Evolutionary conservation across 1,140 invertebrate species (phyloP).

Genomic region (Brachionus asplanchnoidis): DNA sequence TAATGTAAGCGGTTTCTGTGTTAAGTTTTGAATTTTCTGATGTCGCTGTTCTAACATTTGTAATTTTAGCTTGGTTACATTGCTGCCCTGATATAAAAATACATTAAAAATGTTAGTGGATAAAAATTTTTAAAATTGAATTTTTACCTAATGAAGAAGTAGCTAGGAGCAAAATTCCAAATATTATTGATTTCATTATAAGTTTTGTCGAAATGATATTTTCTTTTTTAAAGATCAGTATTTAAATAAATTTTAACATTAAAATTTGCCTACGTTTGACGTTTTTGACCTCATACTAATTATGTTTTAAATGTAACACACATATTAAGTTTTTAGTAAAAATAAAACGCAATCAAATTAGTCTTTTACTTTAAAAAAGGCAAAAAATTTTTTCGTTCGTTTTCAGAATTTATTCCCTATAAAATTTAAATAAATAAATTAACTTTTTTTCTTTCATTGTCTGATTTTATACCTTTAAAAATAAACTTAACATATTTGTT

Average conservation of each 20-base stretch:
- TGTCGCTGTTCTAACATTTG: neutral
- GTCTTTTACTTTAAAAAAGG: neutral
- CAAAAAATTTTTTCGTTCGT: neutral
- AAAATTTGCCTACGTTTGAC: constrained; percentile 4
- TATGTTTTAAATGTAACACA: neutral
- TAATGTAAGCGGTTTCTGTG: constrained; percentile 1
- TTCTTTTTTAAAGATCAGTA: neutral
- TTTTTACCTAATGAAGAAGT: constrained; percentile 5
- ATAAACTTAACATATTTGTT: no score
- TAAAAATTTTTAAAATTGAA: neutral
- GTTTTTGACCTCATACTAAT: neutral
- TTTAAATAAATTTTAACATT: neutral
- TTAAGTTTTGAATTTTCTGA: constrained; percentile 12
- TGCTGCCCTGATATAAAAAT: neutral
- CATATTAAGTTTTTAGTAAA: neutral
- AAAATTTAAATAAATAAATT: neutral
- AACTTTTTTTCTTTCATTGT: no score
- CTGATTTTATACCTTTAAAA: no score
- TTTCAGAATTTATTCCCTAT: neutral
- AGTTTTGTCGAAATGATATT: neutral
- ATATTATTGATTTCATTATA: constrained; percentile 1
- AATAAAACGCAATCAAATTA: neutral
- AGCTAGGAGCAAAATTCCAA: neutral
- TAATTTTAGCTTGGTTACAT: neutral
- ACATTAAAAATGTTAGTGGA: neutral